Base-by-base conservation (phyloP, 2,797 vertebrate species). In the Gymnothorax reevesii region DNA sequence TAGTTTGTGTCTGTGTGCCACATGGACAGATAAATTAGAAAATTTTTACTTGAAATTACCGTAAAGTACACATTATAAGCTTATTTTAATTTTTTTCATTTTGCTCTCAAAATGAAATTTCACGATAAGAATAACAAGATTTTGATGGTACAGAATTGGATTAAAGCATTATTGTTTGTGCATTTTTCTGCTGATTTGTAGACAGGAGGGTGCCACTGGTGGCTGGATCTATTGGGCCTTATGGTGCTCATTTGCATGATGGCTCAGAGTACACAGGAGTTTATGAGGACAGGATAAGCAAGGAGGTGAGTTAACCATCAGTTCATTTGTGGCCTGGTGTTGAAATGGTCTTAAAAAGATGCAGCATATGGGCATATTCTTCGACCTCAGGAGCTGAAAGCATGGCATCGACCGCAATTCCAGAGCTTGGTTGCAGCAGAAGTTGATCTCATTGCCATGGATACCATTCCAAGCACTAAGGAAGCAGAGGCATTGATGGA, bases 401-500 rank as follows among this genome's bases (percentile, higher is more conserved):
- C 80, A 6, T 79, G 75, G 75, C 75, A 79, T 79, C 42, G 75
- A 79, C 75, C 75, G 8, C 95, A 96, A 84, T 33, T 97, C 12
- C 91, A 90, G 20, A 91, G 94, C 79, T 54, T 79, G 75, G 75
- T 79, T 20, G 93, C 94, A 75, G 95, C 95, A 4, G 97, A 96
- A 87, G 92, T 92, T 27, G 96, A 97, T 89, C 83, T 97, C 8
- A 89, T 97, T 22, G 97, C 96, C 62, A 92, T 97, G 85, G 97
- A 97, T 91, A 97, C 97, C 15, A 94, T 97, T 89, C 97, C 97
- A 1, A 94, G 96, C 69, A 90, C 95, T 84, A 97, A 96, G 91
- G 97, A 97, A 90, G 96, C 94, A 0, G 90, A 93, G 83, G 96
- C 96, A 62, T 84, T 97, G 86, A 88, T 96, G 83, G 94, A 96